Percentiles rank a stretch among this genome's conserved stretches.
phyloP scores from a whole-genome alignment of 1,140 invertebrate genomes.

The Aethina tumida region DNA sequence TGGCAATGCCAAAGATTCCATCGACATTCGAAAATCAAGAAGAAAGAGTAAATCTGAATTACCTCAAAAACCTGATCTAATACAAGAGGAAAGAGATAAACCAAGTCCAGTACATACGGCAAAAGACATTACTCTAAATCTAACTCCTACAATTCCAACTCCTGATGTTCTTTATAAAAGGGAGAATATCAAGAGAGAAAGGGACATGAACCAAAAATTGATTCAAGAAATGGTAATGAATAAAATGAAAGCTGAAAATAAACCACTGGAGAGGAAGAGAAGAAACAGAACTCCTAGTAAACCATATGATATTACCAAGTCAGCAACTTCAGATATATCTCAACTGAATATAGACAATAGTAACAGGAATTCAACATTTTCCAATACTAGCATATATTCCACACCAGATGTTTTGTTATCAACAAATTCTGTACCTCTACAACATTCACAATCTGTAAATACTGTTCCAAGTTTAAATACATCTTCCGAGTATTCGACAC shows the following conservation, averaged over 20 bases:
- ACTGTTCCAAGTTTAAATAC: constrained; percentile 10
- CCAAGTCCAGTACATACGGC: constrained; percentile 3
- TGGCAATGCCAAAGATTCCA: constrained; percentile 57
- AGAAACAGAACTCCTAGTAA: constrained; percentile 22
- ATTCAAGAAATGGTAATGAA: constrained; percentile 69
- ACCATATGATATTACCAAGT: constrained; percentile 27
- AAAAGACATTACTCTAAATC: constrained; percentile 17
- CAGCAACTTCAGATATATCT: constrained; percentile 24
- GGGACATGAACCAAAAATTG: constrained; percentile 32
- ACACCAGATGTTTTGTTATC: constrained; percentile 30
- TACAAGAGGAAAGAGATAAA: constrained; percentile 38
- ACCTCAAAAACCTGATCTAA: constrained; percentile 34
- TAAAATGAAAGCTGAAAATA: constrained; percentile 59
- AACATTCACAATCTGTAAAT: constrained; percentile 19
- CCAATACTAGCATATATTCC: constrained; percentile 14
- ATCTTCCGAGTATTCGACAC: constrained; percentile 10
- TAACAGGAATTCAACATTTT: constrained; percentile 8
- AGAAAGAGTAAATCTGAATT: constrained; percentile 39
- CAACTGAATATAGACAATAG: constrained; percentile 17
- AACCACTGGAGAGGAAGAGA: constrained; percentile 34
- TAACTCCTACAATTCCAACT: constrained; percentile 14
- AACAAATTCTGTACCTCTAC: constrained; percentile 15
- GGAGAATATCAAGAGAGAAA: constrained; percentile 32
- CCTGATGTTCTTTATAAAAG: constrained; percentile 27
- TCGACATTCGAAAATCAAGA: constrained; percentile 56